Evolutionary conservation across 2,888 invertebrate species (phyloP), one percentile per base, ranked within the genome.

Genomic region (Crematogaster levior): DNA sequence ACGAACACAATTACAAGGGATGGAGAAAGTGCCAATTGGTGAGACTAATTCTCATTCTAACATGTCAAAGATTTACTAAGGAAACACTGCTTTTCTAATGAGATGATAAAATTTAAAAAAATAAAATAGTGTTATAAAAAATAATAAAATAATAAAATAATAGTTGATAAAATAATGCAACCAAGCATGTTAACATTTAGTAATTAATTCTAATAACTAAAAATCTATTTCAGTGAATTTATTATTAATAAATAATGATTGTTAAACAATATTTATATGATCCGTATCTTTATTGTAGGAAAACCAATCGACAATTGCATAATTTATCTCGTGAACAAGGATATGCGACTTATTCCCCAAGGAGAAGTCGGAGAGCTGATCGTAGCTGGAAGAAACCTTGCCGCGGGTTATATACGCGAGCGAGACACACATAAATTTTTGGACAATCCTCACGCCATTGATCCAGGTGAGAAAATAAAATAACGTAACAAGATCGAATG

Each of bases 21-120:
- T 96, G 81, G 96, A 96, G 10, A 97, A 97, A 89, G 96, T 98
- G 70, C 98, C 98, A 1, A 98, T 98, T 88, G 98, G 98, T 97
- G 94, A 68, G 58, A 34, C 46, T 37, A 48, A 34, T 60, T 40
- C 46, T 58, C 1, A n/a, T 27, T 56, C 24, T 27, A 40, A 30
- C 34, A 12, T 34, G 12, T 27, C 1, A 34, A 30, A 65, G 10
- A 70, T 6, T 15, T 37, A 53, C 7, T 27, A 46, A 24, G 15
- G 2, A 53, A 12, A 51, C 10, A 10, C 9, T 3, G 0, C 6
- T 12, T 1, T 51, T 24, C 3, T 37, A 37, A 61, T 37, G 1
- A 37, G 24, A 21, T 15, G 37, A 34, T n/a, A 5, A 48, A 43
- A 12, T 15, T 37, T 37, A 37, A 37, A 37, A 37, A 46, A 18